Percentiles rank a stretch among this genome's conserved stretches.
These are phyloP conservation scores for Coboldia fuscipes DNA, from an alignment of 1,140 invertebrate genomes.

Conservation along the genomic window DNA sequence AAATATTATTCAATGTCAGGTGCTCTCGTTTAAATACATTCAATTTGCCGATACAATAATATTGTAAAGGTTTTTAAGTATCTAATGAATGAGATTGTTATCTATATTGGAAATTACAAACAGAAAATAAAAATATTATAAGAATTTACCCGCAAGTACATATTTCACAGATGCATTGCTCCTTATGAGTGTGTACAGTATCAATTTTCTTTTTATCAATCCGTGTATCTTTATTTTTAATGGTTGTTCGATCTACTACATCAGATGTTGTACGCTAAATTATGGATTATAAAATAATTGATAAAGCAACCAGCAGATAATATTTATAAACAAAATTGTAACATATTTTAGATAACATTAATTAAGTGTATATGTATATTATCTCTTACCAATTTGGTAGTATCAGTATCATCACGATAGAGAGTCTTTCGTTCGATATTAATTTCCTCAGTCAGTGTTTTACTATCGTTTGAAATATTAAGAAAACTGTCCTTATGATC, in stretches of 20 bases:
- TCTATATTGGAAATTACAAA: constrained; percentile 3
- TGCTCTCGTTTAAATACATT: no score
- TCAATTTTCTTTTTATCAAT: background rate
- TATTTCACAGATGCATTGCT: constrained; percentile 73
- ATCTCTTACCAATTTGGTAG: background rate
- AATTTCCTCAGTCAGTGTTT: background rate
- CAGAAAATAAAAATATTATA: constrained; percentile 8
- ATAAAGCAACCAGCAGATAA: no score
- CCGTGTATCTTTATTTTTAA: background rate
- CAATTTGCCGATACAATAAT: no score
- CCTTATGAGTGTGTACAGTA: constrained; percentile 24
- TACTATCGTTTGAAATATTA: constrained; percentile 15
- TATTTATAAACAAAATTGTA: no score
- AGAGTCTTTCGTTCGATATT: background rate
- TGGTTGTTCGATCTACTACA: constrained; percentile 1
- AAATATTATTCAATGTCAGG: no score
- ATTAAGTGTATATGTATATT: no score
- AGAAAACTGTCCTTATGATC: no score
- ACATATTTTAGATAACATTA: no score
- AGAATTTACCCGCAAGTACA: constrained; percentile 75
- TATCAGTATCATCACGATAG: background rate
- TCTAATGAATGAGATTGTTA: constrained; percentile 1
- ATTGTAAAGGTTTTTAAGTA: background rate
- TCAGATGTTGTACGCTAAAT: no score
- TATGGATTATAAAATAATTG: no score